Evolutionary conservation across 2,113 vertebrate species (phyloP).

Genomic region (Podarcis muralis): DNA sequence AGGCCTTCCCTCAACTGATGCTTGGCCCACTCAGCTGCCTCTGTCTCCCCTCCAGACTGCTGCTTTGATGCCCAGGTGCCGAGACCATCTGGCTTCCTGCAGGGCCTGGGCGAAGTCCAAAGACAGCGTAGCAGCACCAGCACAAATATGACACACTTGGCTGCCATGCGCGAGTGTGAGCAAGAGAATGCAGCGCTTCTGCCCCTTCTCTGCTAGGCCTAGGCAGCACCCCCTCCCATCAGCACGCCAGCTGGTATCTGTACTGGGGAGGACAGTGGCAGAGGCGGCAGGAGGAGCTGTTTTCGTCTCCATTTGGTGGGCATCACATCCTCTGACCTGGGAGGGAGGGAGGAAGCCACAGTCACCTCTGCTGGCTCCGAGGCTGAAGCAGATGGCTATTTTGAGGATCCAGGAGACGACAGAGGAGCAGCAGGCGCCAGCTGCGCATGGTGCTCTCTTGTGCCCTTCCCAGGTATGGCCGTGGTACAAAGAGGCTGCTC

Average conservation of each 20-base stretch:
- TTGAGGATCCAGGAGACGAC: too few species aligned
- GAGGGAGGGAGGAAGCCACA: not conserved
- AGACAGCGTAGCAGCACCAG: rapidly evolving
- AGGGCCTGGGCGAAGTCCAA: constrained; percentile 23
- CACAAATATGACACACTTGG: not conserved
- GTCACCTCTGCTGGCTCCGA: not conserved
- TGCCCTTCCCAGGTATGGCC: not conserved
- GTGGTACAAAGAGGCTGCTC: too few species aligned
- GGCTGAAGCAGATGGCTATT: not conserved
- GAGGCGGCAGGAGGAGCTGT: too few species aligned
- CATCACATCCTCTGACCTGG: not conserved
- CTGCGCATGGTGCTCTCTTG: not conserved
- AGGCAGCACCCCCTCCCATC: not conserved
- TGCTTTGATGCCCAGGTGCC: not conserved
- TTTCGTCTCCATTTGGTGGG: not conserved
- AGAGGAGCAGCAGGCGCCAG: not conserved
- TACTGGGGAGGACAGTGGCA: too few species aligned
- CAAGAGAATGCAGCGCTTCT: not conserved
- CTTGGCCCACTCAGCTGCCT: not conserved
- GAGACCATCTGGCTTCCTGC: constrained; percentile 41
- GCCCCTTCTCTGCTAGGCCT: too few species aligned
- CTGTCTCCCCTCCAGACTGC: not conserved
- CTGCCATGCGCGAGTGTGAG: not conserved
- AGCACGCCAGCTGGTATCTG: not conserved
- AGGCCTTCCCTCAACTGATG: not conserved